A percentile compares a stretch with the other conserved stretches of the same genome.
Evolutionary conservation across 2,113 vertebrate species (phyloP).

Genomic region (Actenoides lindsayi): DNA sequence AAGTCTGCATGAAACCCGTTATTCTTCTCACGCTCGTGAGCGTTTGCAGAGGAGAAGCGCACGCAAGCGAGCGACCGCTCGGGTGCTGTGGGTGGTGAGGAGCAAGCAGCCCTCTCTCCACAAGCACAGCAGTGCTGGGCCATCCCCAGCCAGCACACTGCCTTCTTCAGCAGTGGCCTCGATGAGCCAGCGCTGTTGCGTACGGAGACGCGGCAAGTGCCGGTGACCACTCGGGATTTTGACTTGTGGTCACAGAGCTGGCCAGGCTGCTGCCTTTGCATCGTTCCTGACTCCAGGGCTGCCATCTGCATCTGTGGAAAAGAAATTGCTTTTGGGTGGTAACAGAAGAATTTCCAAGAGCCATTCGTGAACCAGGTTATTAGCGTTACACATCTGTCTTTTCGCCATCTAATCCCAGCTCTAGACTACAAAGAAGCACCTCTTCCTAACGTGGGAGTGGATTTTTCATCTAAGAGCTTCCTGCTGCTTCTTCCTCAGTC

Average conservation of each 20-base stretch:
- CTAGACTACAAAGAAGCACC: neutral
- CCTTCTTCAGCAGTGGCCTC: neutral
- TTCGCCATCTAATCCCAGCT: neutral
- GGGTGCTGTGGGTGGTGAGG: neutral
- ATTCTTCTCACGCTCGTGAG: neutral
- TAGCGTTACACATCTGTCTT: neutral
- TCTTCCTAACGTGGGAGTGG: rapidly evolving
- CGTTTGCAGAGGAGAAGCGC: neutral
- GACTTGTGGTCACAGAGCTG: neutral
- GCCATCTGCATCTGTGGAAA: neutral
- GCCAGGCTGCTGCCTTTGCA: neutral
- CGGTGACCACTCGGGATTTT: neutral
- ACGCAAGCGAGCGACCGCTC: neutral
- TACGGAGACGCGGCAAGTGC: neutral
- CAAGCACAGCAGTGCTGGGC: neutral
- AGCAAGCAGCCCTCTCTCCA: neutral
- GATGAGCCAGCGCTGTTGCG: neutral
- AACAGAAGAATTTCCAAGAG: neutral
- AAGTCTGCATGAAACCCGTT: rapidly evolving
- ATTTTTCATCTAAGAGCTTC: neutral
- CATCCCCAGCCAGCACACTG: neutral
- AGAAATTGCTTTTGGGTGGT: neutral
- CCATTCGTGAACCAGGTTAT: neutral
- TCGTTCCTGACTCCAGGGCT: neutral
- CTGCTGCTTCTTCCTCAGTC: neutral